Evolutionary conservation across 2,113 vertebrate species (phyloP).

Genomic region (Rafetus swinhoei): DNA sequence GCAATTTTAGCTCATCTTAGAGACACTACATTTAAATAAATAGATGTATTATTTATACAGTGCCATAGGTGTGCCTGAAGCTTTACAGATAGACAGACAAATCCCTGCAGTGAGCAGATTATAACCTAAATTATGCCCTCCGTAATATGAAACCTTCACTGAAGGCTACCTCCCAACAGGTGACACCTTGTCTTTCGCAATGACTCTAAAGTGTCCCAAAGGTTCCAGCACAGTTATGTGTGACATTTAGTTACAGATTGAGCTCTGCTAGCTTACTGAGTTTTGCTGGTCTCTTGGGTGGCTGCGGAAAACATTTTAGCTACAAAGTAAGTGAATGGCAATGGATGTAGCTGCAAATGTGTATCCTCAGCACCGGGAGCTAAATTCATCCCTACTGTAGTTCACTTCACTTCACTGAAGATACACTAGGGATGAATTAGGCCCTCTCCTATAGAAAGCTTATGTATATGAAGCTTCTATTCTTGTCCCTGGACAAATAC

Average conservation of each 20-base stretch:
- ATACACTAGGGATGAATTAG: neutral
- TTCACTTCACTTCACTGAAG: neutral
- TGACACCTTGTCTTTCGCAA: neutral
- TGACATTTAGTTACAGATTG: neutral
- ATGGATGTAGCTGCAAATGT: neutral
- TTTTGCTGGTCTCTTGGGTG: neutral
- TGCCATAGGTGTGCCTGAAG: neutral
- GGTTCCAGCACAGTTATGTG: neutral
- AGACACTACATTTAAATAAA: neutral
- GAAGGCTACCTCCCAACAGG: neutral
- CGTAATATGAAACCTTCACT: neutral
- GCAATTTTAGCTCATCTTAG: neutral
- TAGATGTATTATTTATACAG: slow-evolving; percentile 11
- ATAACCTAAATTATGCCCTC: slow-evolving; percentile 1
- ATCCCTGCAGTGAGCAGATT: neutral
- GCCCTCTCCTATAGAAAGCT: neutral
- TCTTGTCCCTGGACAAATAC: neutral
- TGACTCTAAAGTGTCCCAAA: neutral
- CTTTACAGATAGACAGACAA: neutral
- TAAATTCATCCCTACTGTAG: neutral
- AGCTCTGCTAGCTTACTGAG: neutral
- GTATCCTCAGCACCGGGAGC: neutral
- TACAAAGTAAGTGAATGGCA: neutral
- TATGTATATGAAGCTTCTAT: neutral
- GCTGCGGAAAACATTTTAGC: neutral